Percentiles rank a stretch among this genome's conserved stretches.
Evolutionary conservation across 2,888 invertebrate species (phyloP).

Genomic region (Caenorhabditis sp.): DNA sequence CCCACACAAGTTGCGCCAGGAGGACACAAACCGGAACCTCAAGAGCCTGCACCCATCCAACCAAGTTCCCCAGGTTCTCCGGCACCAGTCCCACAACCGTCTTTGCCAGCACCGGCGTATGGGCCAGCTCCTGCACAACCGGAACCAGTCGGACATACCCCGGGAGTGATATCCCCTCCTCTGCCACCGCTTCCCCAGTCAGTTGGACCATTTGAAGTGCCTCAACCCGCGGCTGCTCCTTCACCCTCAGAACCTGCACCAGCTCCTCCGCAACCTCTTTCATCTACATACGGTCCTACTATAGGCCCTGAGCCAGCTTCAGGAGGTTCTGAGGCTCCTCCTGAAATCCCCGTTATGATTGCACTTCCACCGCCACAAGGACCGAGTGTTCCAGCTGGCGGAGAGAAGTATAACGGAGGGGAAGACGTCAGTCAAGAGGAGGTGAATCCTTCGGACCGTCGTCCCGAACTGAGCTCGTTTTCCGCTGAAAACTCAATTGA

Average conservation of each 20-base stretch:
- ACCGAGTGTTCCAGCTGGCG: not conserved
- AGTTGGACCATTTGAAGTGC: not conserved
- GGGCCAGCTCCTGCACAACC: no score
- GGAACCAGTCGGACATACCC: no score
- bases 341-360: conserved; percentile 38
- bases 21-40: not conserved
- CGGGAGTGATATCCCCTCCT: not conserved
- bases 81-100: conserved; percentile 1
- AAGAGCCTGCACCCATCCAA: not conserved
- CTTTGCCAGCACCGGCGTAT: not conserved
- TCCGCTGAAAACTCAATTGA: conserved; percentile 37
- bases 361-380: conserved; percentile 36
- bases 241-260: conserved; percentile 12
- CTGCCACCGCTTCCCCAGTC: conserved; percentile 4
- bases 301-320: no score
- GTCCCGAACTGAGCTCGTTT: conserved; percentile 48
- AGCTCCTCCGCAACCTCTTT: no score
- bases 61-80: not conserved
- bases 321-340: not conserved
- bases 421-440: conserved; percentile 40
- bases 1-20: not conserved
- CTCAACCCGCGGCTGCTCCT: conserved; percentile 13
- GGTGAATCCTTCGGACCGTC: conserved; percentile 45
- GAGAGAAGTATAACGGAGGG: conserved; percentile 32
- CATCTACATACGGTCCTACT: no score